Evolutionary conservation across 2,113 vertebrate genomes (phyloP).

Genomic region (Ochotona curzoniae): DNA sequence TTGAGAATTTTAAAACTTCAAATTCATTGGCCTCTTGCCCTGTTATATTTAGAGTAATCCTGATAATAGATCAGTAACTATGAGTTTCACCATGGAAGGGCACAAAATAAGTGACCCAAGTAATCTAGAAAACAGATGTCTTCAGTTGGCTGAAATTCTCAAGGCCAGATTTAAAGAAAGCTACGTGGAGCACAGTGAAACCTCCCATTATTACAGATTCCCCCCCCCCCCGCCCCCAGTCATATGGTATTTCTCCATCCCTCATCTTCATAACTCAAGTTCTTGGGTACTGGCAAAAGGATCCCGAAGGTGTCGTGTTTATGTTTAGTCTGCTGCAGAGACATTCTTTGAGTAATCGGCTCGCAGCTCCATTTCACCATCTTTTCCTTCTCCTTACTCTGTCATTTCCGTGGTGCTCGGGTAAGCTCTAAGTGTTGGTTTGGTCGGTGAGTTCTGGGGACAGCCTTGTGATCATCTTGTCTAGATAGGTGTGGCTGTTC

Average conservation of each 20-base stretch:
- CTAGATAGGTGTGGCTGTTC: background rate
- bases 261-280: background rate
- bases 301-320: background rate
- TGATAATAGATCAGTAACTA: slow-evolving; percentile 73
- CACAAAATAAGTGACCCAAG: slow-evolving; percentile 70
- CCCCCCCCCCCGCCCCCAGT: background rate
- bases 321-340: background rate
- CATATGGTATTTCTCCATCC: too few species aligned
- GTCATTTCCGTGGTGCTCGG: background rate
- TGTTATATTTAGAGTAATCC: slow-evolving; percentile 70
- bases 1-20: slow-evolving; percentile 65
- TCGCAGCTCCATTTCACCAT: background rate
- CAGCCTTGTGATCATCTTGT: background rate
- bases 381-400: background rate
- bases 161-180: slow-evolving; percentile 35
- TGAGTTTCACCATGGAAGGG: slow-evolving; percentile 64
- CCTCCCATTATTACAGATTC: slow-evolving; percentile 12
- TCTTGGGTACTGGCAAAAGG: background rate
- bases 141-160: slow-evolving; percentile 60
- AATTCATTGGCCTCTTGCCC: slow-evolving; percentile 73
- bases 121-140: slow-evolving; percentile 78
- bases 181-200: background rate
- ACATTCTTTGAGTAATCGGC: background rate
- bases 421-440: too few species aligned
- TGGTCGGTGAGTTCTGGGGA: background rate